These are phyloP conservation scores for Lepas anatifera DNA, from an alignment of 2,888 invertebrate species.

Conservation along the genomic window DNA sequence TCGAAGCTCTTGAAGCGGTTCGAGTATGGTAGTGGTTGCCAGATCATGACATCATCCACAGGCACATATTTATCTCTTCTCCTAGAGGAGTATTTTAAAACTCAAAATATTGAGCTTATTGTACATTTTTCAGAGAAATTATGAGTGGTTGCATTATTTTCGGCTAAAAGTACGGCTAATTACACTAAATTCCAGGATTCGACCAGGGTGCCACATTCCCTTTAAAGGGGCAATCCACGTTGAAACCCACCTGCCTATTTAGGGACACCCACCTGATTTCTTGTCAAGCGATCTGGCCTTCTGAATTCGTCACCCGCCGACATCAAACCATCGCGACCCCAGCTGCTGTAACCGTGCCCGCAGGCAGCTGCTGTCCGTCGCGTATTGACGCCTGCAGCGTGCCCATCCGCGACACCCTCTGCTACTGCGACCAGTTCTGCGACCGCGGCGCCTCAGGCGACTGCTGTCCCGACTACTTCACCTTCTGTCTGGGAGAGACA, in stretches of 20 bases:
- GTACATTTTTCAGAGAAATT: too few relatives aligned
- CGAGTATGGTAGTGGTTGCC: too few relatives aligned
- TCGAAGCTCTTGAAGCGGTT: too few relatives aligned
- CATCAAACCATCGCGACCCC: not conserved
- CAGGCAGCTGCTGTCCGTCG: constrained; percentile 51
- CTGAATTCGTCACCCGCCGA: not conserved
- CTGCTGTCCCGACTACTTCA: constrained; percentile 81
- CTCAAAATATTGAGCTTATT: too few relatives aligned
- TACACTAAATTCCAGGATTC: too few relatives aligned
- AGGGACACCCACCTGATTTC: not conserved
- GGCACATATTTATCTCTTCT: too few relatives aligned
- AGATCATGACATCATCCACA: too few relatives aligned
- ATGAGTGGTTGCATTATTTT: too few relatives aligned
- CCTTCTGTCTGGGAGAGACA: constrained; percentile 46
- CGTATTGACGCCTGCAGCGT: constrained; percentile 69
- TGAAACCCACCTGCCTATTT: not conserved
- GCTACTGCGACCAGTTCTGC: constrained; percentile 93
- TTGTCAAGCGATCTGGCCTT: too few relatives aligned
- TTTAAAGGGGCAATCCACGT: not conserved
- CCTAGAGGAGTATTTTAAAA: too few relatives aligned
- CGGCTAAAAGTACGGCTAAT: too few relatives aligned
- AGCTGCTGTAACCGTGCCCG: not conserved
- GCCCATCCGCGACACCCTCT: constrained; percentile 67
- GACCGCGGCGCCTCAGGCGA: constrained; percentile 58
- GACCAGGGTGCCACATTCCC: too few relatives aligned